phyloP scores from a whole-genome alignment of 2,797 vertebrate species.

The Enteromius viviparus region DNA sequence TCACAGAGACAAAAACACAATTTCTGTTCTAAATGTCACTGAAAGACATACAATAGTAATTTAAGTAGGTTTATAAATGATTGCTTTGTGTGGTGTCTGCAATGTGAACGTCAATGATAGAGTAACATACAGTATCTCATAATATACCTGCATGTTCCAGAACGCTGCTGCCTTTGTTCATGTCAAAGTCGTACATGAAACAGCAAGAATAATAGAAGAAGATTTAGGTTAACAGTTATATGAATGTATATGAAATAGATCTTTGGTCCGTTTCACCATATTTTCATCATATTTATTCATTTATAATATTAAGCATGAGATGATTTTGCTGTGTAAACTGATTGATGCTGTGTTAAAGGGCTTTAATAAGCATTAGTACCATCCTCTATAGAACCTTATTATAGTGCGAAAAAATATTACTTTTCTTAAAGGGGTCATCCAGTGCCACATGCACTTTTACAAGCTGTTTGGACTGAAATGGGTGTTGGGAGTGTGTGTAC shows the following conservation, averaged over 20 bases:
- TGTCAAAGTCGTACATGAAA: background rate
- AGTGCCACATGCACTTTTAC: too few species aligned
- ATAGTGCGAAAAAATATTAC: too few species aligned
- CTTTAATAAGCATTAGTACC: too few species aligned
- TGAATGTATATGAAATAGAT: background rate
- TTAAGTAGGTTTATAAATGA: background rate
- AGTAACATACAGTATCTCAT: background rate
- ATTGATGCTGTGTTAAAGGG: too few species aligned
- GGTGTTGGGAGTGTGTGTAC: too few species aligned
- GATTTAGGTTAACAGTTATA: background rate
- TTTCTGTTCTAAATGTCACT: conserved; percentile 7
- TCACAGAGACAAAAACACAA: conserved; percentile 18
- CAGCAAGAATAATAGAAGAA: background rate
- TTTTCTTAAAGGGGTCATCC: too few species aligned
- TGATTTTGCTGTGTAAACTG: too few species aligned
- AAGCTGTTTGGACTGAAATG: too few species aligned
- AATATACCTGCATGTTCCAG: background rate
- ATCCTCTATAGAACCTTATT: too few species aligned
- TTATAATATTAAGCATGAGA: background rate
- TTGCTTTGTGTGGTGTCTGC: conserved; percentile 14
- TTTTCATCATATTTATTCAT: background rate
- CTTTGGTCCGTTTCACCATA: background rate
- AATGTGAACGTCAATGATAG: background rate
- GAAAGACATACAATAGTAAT: conserved; percentile 16
- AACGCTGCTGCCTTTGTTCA: conserved; percentile 17